Evolutionary conservation across 2,888 invertebrate genomes (phyloP).

Genomic region (Baccha elongata): DNA sequence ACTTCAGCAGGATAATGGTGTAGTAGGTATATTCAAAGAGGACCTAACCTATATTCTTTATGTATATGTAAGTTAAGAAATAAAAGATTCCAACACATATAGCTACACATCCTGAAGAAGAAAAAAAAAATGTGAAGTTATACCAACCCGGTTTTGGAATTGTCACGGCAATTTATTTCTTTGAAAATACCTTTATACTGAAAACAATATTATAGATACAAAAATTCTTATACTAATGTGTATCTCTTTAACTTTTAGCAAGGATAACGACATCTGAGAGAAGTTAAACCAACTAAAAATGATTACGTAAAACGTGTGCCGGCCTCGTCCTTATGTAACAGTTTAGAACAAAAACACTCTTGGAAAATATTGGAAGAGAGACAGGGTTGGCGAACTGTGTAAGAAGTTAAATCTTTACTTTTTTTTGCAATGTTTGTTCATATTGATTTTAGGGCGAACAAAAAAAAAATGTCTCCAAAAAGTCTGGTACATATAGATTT

Average conservation of each 20-base stretch:
- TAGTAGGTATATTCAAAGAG: slow-evolving; percentile 1
- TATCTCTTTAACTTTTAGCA: slow-evolving; percentile 47
- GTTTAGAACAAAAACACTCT: neutral
- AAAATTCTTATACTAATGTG: slow-evolving; percentile 2
- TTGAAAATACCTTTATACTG: neutral
- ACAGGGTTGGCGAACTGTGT: slow-evolving; percentile 68
- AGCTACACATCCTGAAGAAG: too few relatives aligned
- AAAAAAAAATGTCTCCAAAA: slow-evolving; percentile 60
- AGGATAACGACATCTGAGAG: slow-evolving; percentile 36
- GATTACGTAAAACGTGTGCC: slow-evolving; percentile 69
- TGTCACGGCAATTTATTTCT: slow-evolving; percentile 32
- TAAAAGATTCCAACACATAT: slow-evolving; percentile 6
- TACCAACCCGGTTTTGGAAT: slow-evolving; percentile 31
- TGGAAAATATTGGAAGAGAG: slow-evolving; percentile 35
- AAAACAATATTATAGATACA: neutral
- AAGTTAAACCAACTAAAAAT: slow-evolving; percentile 9
- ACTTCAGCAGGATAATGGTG: slow-evolving; percentile 31
- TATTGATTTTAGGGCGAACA: slow-evolving; percentile 44
- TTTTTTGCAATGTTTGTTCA: slow-evolving; percentile 9
- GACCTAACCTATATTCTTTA: slow-evolving; percentile 65
- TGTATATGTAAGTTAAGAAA: neutral
- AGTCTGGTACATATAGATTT: slow-evolving; percentile 43
- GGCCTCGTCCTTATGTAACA: slow-evolving; percentile 69
- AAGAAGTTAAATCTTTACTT: slow-evolving; percentile 2
- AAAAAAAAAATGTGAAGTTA: slow-evolving; percentile 22